Percentiles rank a stretch among this genome's conserved stretches.
phyloP scores from a whole-genome alignment of 1,140 invertebrate species.

The Thaumetopoea pityocampa region DNA sequence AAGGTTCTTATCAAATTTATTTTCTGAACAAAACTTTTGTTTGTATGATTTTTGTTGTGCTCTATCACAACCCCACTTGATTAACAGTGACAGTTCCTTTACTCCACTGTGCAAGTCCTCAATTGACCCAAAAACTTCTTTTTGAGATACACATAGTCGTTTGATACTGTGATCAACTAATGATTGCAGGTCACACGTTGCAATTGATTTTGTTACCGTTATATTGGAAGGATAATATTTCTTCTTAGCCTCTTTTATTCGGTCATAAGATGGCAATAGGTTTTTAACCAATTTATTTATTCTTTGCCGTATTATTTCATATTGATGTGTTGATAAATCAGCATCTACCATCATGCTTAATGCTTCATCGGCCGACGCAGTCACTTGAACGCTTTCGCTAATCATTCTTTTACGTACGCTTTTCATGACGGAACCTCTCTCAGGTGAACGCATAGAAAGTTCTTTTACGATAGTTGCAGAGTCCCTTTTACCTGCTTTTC shows the following conservation, averaged over 20 bases:
- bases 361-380: neutral
- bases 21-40: slow-evolving; percentile 4
- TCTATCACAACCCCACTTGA: slow-evolving; percentile 10
- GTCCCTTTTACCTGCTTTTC: no score
- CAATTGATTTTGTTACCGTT: slow-evolving; percentile 1
- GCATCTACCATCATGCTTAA: slow-evolving; percentile 2
- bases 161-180: slow-evolving; percentile 3
- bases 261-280: slow-evolving; percentile 6
- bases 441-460: no score
- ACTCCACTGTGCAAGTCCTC: neutral
- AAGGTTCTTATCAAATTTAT: slow-evolving; percentile 1
- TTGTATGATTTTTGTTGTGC: slow-evolving; percentile 5
- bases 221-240: slow-evolving; percentile 1
- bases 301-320: slow-evolving; percentile 1
- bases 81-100: slow-evolving; percentile 1
- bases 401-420: neutral
- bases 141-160: slow-evolving; percentile 1
- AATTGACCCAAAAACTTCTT: slow-evolving; percentile 2
- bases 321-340: slow-evolving; percentile 6
- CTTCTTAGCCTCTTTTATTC: slow-evolving; percentile 6
- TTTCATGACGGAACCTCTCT: no score
- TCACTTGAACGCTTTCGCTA: neutral
- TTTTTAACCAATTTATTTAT: slow-evolving; percentile 3
- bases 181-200: slow-evolving; percentile 1
- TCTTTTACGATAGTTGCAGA: neutral